Evolutionary conservation across 2,888 invertebrate species (phyloP).

Genomic region (Deilephila porcellus): DNA sequence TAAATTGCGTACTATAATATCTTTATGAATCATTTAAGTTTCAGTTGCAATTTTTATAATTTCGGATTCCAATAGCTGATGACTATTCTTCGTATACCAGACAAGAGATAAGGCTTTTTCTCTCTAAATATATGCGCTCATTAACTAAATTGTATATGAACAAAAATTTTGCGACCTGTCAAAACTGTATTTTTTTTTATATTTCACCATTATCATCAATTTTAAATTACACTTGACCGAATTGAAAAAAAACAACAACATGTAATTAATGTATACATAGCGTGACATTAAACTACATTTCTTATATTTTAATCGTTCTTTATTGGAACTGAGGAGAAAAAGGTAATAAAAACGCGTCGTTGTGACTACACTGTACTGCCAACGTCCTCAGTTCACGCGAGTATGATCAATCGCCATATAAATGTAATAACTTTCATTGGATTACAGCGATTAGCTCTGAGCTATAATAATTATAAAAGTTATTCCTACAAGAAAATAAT

Average conservation of each 20-base stretch:
- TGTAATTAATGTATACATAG: conserved; percentile 52
- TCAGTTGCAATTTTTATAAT: too few species aligned
- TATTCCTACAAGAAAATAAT: neutral
- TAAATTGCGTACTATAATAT: too few species aligned
- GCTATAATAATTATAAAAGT: neutral
- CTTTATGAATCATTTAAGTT: too few species aligned
- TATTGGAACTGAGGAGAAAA: conserved; percentile 31
- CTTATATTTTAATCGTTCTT: conserved; percentile 49
- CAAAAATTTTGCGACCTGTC: too few species aligned
- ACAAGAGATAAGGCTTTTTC: too few species aligned
- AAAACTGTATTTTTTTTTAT: neutral
- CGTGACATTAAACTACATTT: conserved; percentile 56
- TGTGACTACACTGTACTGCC: conserved; percentile 42
- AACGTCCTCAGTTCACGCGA: conserved; percentile 52
- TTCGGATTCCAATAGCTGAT: too few species aligned
- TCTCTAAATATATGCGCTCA: too few species aligned
- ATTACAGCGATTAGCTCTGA: neutral
- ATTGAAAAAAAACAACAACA: conserved; percentile 1
- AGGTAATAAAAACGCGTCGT: neutral
- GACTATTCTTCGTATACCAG: too few species aligned
- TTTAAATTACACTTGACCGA: neutral
- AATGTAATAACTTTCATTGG: neutral
- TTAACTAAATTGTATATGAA: too few species aligned
- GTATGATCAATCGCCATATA: conserved; percentile 24
- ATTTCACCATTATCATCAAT: neutral